These are phyloP conservation scores for Ceratina calcarata DNA, from an alignment of 1,140 invertebrate genomes.

Conservation along the genomic window DNA sequence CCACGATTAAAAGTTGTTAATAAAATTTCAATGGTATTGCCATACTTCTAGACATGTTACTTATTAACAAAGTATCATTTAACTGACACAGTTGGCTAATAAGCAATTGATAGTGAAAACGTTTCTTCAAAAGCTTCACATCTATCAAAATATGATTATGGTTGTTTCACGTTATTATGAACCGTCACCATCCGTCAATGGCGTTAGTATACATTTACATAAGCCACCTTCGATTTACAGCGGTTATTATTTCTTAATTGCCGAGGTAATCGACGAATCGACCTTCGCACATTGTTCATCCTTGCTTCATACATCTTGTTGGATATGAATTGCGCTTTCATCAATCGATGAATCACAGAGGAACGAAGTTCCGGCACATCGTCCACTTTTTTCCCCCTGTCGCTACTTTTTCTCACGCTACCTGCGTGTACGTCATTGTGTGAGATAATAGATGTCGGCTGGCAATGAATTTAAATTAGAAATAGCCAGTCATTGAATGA, in stretches of 20 bases:
- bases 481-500: background rate
- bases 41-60: too few species aligned
- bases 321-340: slow-evolving; percentile 11
- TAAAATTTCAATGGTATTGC: too few species aligned
- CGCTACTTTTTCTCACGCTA: slow-evolving; percentile 47
- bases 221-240: background rate
- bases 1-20: too few species aligned
- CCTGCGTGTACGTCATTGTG: slow-evolving; percentile 37
- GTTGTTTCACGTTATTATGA: slow-evolving; percentile 19
- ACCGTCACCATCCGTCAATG: background rate
- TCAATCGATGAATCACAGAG: slow-evolving; percentile 30
- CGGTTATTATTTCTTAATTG: slow-evolving; percentile 21
- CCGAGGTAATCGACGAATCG: background rate
- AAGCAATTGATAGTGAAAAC: background rate
- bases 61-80: background rate
- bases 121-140: background rate
- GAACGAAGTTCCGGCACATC: slow-evolving; percentile 33
- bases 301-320: background rate
- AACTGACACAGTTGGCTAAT: background rate
- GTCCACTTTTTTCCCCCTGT: background rate
- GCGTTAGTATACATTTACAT: slow-evolving; percentile 14
- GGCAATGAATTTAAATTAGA: background rate
- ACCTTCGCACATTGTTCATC: slow-evolving; percentile 7
- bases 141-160: slow-evolving; percentile 37
- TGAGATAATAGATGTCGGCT: slow-evolving; percentile 34